These are phyloP conservation scores for Terebella lapidaria DNA, from an alignment of 2,888 invertebrate genomes.

Conservation along the genomic window DNA sequence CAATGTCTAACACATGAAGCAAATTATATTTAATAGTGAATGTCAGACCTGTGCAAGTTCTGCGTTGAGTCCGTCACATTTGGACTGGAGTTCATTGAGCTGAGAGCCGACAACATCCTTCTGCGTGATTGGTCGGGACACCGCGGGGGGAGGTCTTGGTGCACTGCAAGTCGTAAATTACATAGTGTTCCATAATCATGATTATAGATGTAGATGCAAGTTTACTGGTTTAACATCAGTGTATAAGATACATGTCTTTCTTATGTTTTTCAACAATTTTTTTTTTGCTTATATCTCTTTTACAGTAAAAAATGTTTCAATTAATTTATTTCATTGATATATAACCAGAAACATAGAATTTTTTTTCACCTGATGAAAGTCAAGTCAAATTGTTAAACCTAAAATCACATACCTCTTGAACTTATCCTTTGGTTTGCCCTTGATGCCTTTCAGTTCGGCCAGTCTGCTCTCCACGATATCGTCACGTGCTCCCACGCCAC, in stretches of 20 bases:
- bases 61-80: constrained; percentile 26
- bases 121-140: not conserved
- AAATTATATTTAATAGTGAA: not conserved
- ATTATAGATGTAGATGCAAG: not conserved
- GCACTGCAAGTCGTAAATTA: too few relatives aligned
- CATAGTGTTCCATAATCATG: too few relatives aligned
- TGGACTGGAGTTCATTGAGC: not conserved
- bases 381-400: too few relatives aligned
- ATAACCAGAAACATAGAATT: too few relatives aligned
- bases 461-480: constrained; percentile 38
- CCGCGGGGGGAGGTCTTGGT: not conserved
- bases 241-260: too few relatives aligned
- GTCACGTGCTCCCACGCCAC: constrained; percentile 31
- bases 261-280: too few relatives aligned
- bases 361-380: too few relatives aligned
- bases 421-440: too few relatives aligned
- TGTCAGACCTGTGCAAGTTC: constrained; percentile 32
- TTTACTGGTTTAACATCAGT: too few relatives aligned
- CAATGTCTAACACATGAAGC: not conserved
- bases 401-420: too few relatives aligned
- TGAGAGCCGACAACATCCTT: not conserved
- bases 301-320: too few relatives aligned
- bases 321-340: not conserved
- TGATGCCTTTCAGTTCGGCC: constrained; percentile 41
- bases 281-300: too few relatives aligned